Base-by-base conservation (phyloP, 1,140 invertebrate species). In the Tetragonula clypearis region DNA sequence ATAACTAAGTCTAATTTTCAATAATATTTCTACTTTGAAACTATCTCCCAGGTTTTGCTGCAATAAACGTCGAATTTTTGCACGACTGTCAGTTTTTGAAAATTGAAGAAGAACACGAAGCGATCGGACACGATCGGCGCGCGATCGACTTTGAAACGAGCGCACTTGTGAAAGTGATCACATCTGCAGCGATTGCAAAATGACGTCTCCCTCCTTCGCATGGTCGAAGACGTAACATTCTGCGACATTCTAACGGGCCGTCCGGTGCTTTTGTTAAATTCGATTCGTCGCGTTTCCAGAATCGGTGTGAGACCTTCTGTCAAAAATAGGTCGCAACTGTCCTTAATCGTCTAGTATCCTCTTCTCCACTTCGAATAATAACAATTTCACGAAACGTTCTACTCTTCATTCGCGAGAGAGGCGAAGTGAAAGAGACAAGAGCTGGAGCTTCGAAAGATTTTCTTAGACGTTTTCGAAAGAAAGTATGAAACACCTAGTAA, bases 121-220 rank as follows among this genome's bases (percentile, higher is more conserved):
- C 2, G 30, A 55, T 5, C 17, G 62, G 8, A 8, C 23, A 2
- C 21, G 30, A 30, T 30, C 17, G 15, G 8, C 26, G 23, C 14
- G 55, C 9, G 30, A 58, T 71, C 41, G 26, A 30, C 11, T 72
- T 81, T 21, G 68, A 66, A 87, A 87, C 77, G 87, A 87, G 81
- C 68, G 73, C 77, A 80, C 77, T 88, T 60, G 86, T 84, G 82
- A 88, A 88, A 88, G 77, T 77, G 78, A 74, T 60, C 76, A 72
- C 65, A 71, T 79, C 53, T 55, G 62, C 21, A 35, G 9, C 77
- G 41, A 55, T 79, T n/a, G 65, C 62, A 56, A 79, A 69, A 79
- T 53, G 15, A 56, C 53, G 21, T 66, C 65, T 56, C 53, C 17
- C 65, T 56, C 53, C 17, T n/a, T 69, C 19, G 3, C 23, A 19